Evolutionary conservation across 2,888 invertebrate genomes (phyloP).

Genomic region (Drosophila subsilvestris): DNA sequence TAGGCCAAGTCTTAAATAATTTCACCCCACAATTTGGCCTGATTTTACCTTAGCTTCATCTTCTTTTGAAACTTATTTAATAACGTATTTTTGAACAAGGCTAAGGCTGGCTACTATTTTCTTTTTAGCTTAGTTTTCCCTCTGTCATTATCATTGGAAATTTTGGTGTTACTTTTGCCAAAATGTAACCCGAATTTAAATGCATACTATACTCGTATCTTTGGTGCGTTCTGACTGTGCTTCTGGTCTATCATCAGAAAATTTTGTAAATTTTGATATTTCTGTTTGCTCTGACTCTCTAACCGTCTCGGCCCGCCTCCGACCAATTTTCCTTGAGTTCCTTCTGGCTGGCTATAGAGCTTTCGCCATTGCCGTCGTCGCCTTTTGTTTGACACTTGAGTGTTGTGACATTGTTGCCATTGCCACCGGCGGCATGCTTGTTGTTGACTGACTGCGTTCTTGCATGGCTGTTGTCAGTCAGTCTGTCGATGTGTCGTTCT

Average conservation of each 20-base stretch:
- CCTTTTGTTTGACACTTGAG: slow-evolving; percentile 68
- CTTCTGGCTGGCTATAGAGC: slow-evolving; percentile 33
- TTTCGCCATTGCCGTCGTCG: slow-evolving; percentile 57
- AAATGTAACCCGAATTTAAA: neutral
- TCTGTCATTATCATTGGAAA: neutral
- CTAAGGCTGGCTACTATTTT: neutral
- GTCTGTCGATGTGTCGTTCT: neutral
- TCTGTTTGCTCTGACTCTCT: neutral
- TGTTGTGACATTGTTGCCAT: slow-evolving; percentile 67
- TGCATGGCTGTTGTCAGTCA: slow-evolving; percentile 13
- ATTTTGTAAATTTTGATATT: slow-evolving; percentile 17
- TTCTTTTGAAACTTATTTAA: neutral
- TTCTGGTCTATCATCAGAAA: neutral
- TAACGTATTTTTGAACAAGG: neutral
- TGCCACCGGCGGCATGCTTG: slow-evolving; percentile 41
- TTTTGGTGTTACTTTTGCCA: neutral
- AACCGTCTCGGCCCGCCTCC: neutral
- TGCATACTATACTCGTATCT: neutral
- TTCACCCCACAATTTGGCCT: neutral
- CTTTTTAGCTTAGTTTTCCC: neutral
- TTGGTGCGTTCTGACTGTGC: neutral
- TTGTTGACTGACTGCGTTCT: slow-evolving; percentile 22
- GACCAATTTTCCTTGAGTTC: neutral
- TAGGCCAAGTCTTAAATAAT: neutral
- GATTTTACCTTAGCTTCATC: neutral